A percentile compares a stretch with the other conserved stretches of the same genome.
Conservation (phyloP, 2,797 vertebrate species). For the Brachymystax lenok region DNA sequence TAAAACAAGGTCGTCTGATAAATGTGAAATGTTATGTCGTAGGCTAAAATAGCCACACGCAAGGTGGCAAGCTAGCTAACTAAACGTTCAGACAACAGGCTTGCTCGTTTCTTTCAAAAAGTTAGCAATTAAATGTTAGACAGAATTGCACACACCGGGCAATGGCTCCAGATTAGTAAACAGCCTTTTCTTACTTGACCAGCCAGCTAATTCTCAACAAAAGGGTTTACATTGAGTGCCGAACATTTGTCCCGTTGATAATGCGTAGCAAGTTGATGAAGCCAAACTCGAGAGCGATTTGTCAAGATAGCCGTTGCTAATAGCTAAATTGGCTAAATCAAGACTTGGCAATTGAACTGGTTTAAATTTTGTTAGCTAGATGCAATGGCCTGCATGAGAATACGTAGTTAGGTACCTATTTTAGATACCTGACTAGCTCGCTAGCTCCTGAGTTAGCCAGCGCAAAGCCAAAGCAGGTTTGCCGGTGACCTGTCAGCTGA, state of each 20-base stretch:
- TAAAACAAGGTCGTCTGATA: too few species aligned
- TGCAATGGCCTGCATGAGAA: too few species aligned
- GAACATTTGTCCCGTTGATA: constrained; percentile 46
- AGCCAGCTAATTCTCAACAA: neutral
- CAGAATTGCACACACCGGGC: too few species aligned
- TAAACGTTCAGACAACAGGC: neutral
- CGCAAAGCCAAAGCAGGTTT: neutral
- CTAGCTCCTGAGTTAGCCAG: neutral
- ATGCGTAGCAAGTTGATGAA: constrained; percentile 13
- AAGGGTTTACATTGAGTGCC: constrained; percentile 16
- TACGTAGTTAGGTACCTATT: too few species aligned
- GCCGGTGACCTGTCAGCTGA: constrained; percentile 7
- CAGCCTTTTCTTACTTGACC: neutral
- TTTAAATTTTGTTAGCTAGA: too few species aligned
- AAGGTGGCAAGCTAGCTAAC: neutral
- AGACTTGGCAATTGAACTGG: too few species aligned
- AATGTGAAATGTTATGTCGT: neutral
- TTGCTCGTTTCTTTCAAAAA: neutral
- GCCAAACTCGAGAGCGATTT: constrained; percentile 5
- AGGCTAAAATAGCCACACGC: neutral
- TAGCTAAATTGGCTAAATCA: too few species aligned
- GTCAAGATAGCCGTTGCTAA: neutral
- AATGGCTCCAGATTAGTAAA: neutral
- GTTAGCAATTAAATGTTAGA: too few species aligned
- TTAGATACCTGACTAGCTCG: neutral